Evolutionary conservation across 2,888 invertebrate genomes (phyloP).

Genomic region (Diadromus collaris): DNA sequence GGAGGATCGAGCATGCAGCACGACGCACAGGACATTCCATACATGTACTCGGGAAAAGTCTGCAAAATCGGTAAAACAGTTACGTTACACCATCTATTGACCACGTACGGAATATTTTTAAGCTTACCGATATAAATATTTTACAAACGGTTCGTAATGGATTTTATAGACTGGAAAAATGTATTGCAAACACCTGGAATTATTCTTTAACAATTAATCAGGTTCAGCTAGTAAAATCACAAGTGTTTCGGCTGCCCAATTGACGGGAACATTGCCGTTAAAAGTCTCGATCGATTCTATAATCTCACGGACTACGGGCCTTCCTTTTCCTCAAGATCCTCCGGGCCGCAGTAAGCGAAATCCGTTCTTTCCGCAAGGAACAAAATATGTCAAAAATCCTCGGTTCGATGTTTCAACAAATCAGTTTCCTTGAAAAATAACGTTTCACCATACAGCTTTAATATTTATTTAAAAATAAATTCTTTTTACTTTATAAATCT

Average conservation of each 20-base stretch:
- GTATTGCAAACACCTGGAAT: background rate
- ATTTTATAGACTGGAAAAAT: background rate
- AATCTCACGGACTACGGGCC: too few species aligned
- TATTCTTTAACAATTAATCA: background rate
- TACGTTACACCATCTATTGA: background rate
- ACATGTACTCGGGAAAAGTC: constrained; percentile 5
- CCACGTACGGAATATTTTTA: background rate
- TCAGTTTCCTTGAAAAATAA: background rate
- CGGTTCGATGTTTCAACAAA: background rate
- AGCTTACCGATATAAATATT: constrained; percentile 2
- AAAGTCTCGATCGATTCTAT: too few species aligned
- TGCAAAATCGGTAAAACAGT: constrained; percentile 22
- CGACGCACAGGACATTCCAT: constrained; percentile 3
- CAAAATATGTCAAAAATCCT: too few species aligned
- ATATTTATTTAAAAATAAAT: background rate
- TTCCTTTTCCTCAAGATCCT: too few species aligned
- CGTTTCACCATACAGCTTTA: background rate
- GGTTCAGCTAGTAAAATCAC: background rate
- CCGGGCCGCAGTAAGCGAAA: too few species aligned
- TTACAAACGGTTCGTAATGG: background rate
- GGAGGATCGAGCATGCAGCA: constrained; percentile 4
- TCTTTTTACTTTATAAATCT: background rate
- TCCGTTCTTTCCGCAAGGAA: too few species aligned
- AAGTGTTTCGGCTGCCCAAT: background rate
- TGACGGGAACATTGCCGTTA: too few species aligned